phyloP scores from a whole-genome alignment of 2,888 invertebrate genomes.

The Schrankia costaestrigalis region DNA sequence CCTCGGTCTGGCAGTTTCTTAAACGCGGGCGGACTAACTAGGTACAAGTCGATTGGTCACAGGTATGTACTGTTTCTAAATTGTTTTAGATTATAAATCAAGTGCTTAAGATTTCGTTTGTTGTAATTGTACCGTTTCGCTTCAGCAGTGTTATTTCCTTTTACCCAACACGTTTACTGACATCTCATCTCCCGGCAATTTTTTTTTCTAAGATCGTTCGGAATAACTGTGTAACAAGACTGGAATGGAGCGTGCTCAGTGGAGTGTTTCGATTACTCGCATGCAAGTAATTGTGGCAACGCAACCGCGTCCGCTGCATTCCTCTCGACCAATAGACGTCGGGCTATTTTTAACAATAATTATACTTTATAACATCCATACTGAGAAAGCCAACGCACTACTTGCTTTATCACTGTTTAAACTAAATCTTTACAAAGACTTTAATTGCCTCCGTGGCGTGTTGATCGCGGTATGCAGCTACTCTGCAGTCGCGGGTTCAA shows the following conservation, averaged over 20 bases:
- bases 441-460: too few relatives aligned
- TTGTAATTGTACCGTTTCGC: constrained; percentile 42
- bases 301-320: constrained; percentile 68
- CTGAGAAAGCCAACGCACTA: constrained; percentile 24
- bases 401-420: constrained; percentile 10
- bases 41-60: constrained; percentile 86
- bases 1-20: constrained; percentile 92
- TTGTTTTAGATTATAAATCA: constrained; percentile 38
- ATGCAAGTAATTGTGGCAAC: constrained; percentile 63
- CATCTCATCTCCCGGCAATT: constrained; percentile 32
- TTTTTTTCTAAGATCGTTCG: constrained; percentile 45
- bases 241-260: constrained; percentile 56
- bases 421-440: too few relatives aligned
- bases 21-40: constrained; percentile 88
- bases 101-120: constrained; percentile 30
- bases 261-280: constrained; percentile 63
- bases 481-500: too few relatives aligned
- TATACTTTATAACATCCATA: constrained; percentile 34
- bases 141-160: constrained; percentile 50
- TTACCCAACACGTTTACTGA: constrained; percentile 38
- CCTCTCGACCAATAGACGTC: constrained; percentile 52
- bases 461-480: too few relatives aligned
- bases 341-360: constrained; percentile 36
- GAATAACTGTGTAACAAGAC: constrained; percentile 52
- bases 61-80: constrained; percentile 72